Percentiles rank a stretch among this genome's conserved stretches.
Conservation (phyloP, 2,888 invertebrate genomes). For the Ectemnius lituratus region DNA sequence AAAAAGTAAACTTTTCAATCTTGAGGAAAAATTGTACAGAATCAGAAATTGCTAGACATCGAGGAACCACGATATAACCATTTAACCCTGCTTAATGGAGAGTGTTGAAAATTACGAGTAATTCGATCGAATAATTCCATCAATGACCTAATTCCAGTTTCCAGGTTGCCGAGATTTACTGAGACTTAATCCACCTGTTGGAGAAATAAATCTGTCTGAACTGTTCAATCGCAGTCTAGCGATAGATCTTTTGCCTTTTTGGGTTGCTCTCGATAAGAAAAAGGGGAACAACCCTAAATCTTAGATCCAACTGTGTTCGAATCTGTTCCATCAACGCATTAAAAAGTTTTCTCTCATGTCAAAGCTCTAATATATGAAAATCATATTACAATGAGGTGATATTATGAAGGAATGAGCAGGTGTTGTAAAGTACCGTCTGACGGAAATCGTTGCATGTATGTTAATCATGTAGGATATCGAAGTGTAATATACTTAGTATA, state of each 20-base stretch:
- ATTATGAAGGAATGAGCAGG: too few species aligned
- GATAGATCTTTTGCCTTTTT: conserved; percentile 31
- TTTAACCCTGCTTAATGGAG: not conserved
- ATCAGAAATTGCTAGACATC: too few species aligned
- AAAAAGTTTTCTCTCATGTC: not conserved
- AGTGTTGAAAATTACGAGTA: conserved; percentile 27
- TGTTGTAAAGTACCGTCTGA: too few species aligned
- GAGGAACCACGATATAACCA: too few species aligned
- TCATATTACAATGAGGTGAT: too few species aligned
- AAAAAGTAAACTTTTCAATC: too few species aligned
- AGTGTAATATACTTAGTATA: conserved; percentile 33
- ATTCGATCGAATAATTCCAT: conserved; percentile 30
- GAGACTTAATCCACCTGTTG: conserved; percentile 59
- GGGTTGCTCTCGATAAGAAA: conserved; percentile 29
- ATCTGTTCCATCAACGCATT: not conserved
- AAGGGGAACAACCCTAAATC: conserved; percentile 35
- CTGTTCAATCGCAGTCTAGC: conserved; percentile 40
- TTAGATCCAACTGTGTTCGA: conserved; percentile 16
- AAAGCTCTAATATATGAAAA: too few species aligned
- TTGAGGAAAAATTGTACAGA: too few species aligned
- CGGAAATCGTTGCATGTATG: too few species aligned
- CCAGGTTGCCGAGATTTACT: conserved; percentile 44
- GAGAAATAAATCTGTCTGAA: conserved; percentile 54
- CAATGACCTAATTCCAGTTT: conserved; percentile 37
- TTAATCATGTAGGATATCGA: not conserved